Conservation (phyloP, 2,888 invertebrate genomes). For the Cartodere bifasciata region DNA sequence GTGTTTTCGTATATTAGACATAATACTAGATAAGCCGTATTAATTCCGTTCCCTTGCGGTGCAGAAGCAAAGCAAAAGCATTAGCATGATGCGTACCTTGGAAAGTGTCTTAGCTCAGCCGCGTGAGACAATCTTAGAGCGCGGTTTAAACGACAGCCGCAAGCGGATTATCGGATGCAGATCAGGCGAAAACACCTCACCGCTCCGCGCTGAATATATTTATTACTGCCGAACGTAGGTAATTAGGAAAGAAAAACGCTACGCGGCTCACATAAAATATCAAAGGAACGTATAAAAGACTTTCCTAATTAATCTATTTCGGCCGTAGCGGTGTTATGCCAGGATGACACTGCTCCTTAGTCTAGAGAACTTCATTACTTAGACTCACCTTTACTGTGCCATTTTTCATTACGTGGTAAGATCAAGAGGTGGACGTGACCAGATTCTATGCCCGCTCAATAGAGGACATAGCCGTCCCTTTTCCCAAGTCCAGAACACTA, state of each 20-base stretch:
- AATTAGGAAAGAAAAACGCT: too few species aligned
- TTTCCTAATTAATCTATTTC: too few species aligned
- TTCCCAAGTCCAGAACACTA: too few species aligned
- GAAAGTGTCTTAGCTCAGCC: conserved; percentile 28
- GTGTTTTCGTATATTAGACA: conserved; percentile 35
- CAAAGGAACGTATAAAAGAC: too few species aligned
- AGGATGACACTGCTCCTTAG: too few species aligned
- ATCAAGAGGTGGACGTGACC: conserved; percentile 43
- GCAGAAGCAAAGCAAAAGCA: conserved; percentile 34
- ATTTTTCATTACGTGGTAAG: conserved; percentile 59
- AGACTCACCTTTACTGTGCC: too few species aligned
- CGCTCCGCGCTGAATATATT: too few species aligned
- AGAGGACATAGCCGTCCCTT: too few species aligned
- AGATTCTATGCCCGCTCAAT: conserved; percentile 39
- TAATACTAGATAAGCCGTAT: conserved; percentile 33
- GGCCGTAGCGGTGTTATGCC: too few species aligned
- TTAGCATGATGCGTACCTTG: conserved; percentile 37
- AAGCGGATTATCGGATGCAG: conserved; percentile 36
- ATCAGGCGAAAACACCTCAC: conserved; percentile 22
- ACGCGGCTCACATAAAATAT: too few species aligned
- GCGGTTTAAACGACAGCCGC: conserved; percentile 33
- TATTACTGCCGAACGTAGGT: conserved; percentile 14
- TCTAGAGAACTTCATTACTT: too few species aligned
- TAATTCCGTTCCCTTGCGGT: conserved; percentile 34
- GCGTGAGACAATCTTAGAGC: conserved; percentile 31